Evolutionary conservation across 2,113 vertebrate species (phyloP), one percentile per base, ranked within the genome.

Genomic region (Catharus minimus): DNA sequence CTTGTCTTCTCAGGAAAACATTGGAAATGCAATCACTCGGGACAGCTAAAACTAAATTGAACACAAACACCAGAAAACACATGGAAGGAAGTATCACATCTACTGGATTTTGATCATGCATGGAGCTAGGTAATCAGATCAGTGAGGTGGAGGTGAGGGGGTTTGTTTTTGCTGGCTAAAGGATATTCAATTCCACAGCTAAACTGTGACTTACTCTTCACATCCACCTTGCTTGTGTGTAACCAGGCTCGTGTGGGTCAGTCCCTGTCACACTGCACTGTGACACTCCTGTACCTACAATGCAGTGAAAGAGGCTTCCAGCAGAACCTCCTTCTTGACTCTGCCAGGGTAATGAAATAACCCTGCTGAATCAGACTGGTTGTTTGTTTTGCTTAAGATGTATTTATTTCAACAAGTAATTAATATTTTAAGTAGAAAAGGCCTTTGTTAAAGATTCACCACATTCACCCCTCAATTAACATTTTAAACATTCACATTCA

Each of bases 391-490:
- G 57, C 49, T 92, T 84, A 82, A 91, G 90, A 81, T 65, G 16
- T 79, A 66, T 88, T 89, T 84, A 95, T 44, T 87, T 94, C 82
- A 91, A 82, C 32, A 62, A 91, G 38, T 94, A 92, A 95, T 91
- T 87, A 94, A 87, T 92, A 92, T 90, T 93, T 93, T 89, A 71
- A 93, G 84, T 82, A 84, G 67, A 93, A 85, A 82, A 90, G 36
- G 43, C 39, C 79, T 89, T 92, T 95, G 82, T 80, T 75, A 89
- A 93, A 94, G 91, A 94, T 65, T 66, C 88, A 80, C 85, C 69
- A 94, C 49, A n/a, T 50, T 95, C 56, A 87, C 78, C 72, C 76
- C 92, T 96, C 79, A 91, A 67, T 93, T 94, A 93, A 94, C 32
- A 5, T 92, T 89, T 93, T 88, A 92, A 88, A 90, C 26, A 66